These are phyloP conservation scores for Meteorus cinctellus DNA, from an alignment of 2,888 invertebrate genomes.

Conservation along the genomic window DNA sequence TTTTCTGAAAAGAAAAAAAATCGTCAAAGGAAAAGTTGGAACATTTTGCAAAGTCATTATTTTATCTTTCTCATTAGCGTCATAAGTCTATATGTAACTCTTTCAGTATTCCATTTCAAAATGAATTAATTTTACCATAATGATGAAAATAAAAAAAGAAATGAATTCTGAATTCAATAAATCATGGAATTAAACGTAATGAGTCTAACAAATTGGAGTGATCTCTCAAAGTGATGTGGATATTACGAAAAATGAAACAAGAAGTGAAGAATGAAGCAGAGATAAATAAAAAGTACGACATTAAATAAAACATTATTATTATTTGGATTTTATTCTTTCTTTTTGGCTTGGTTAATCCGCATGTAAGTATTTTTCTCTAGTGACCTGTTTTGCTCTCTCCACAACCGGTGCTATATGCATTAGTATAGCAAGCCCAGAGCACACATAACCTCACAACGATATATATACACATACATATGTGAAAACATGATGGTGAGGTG, in stretches of 20 bases:
- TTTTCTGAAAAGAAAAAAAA: too few species aligned
- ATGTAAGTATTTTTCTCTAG: slow-evolving; percentile 27
- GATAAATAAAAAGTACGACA: neutral
- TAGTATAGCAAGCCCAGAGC: neutral
- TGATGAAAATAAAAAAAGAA: too few species aligned
- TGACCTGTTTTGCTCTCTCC: slow-evolving; percentile 21
- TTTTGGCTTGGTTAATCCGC: slow-evolving; percentile 16
- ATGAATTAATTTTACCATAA: too few species aligned
- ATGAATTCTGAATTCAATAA: too few species aligned
- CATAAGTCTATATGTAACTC: too few species aligned
- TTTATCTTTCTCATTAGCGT: too few species aligned
- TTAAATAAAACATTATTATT: neutral
- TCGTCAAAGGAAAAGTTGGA: too few species aligned
- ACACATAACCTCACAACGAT: neutral
- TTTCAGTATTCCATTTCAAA: too few species aligned
- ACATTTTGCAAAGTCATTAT: too few species aligned
- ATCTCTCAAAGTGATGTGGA: neutral
- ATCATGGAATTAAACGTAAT: too few species aligned
- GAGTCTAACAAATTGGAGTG: too few species aligned
- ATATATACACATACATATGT: neutral
- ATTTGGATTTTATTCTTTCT: neutral
- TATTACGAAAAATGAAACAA: neutral
- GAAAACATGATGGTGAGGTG: slow-evolving; percentile 17
- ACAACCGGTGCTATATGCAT: neutral
- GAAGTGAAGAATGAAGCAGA: neutral